phyloP scores from a whole-genome alignment of 1,140 invertebrate genomes.

The Diachasma alloeum region DNA sequence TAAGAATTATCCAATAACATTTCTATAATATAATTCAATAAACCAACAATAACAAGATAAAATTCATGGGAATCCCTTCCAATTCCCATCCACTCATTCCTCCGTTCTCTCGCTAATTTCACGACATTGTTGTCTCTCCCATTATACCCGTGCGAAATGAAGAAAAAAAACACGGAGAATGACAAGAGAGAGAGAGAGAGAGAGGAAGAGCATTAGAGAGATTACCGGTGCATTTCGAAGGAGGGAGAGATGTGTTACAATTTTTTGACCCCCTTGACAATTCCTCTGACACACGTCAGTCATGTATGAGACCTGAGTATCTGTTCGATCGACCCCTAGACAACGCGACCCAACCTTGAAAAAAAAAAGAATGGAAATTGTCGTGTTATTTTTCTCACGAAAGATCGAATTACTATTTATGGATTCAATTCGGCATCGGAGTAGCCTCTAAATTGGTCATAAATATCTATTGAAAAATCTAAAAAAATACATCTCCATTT shows the following conservation, averaged over 20 bases:
- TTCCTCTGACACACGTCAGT: slow-evolving; percentile 3
- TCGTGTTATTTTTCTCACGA: not conserved
- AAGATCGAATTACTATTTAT: not conserved
- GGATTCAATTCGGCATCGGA: not conserved
- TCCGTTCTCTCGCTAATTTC: not conserved
- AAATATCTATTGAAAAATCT: not conserved
- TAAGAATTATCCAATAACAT: not conserved
- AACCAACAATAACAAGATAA: not conserved
- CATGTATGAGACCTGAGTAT: not conserved
- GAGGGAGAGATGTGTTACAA: slow-evolving; percentile 3
- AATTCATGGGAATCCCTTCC: not conserved
- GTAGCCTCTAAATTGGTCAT: not conserved
- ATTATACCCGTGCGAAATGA: slow-evolving; percentile 7
- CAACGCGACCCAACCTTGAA: not conserved
- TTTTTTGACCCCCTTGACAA: not conserved
- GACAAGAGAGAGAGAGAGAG: not conserved
- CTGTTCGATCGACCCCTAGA: not conserved
- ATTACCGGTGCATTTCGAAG: not conserved
- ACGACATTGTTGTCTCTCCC: slow-evolving; percentile 4
- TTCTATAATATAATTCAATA: not conserved
- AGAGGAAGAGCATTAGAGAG: not conserved
- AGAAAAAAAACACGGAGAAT: not conserved
- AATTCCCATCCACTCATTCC: not conserved
- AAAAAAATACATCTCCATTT: no score
- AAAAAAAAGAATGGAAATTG: not conserved